These are phyloP conservation scores for Heliconius aoede DNA, from an alignment of 2,888 invertebrate genomes.

Conservation along the genomic window DNA sequence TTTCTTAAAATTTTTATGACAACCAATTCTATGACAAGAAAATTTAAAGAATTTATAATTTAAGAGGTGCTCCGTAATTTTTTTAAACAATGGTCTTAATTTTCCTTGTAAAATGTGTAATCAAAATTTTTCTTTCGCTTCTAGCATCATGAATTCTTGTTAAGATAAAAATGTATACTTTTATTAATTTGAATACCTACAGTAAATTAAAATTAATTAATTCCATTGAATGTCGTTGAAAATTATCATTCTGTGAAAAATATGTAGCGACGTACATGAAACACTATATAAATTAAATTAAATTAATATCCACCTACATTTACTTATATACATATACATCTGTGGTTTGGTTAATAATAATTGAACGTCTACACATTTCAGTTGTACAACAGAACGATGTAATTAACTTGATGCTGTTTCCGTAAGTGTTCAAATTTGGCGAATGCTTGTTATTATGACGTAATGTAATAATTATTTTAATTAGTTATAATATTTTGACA, in stretches of 20 bases:
- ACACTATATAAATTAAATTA: neutral
- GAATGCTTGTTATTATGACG: neutral
- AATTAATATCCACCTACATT: neutral
- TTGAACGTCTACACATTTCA: conserved; percentile 3
- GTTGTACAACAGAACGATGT: conserved; percentile 11
- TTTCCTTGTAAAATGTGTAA: neutral
- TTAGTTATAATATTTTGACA: neutral
- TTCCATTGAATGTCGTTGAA: neutral
- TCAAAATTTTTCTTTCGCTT: neutral
- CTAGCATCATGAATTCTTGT: neutral
- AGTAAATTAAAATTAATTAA: neutral
- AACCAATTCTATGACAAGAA: neutral
- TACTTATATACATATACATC: neutral
- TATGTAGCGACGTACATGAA: neutral
- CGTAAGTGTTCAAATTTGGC: conserved; percentile 8
- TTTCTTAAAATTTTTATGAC: too few relatives aligned
- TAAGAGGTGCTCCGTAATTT: neutral
- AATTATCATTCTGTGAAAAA: neutral
- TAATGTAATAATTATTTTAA: neutral
- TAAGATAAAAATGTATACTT: neutral
- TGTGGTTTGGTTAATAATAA: conserved; percentile 5
- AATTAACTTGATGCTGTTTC: conserved; percentile 16
- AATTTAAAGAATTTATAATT: neutral
- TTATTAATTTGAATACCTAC: neutral
- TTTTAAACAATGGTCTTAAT: conserved; percentile 10